Base-by-base conservation (phyloP, 2,888 invertebrate species). In the Ophion costatus region DNA sequence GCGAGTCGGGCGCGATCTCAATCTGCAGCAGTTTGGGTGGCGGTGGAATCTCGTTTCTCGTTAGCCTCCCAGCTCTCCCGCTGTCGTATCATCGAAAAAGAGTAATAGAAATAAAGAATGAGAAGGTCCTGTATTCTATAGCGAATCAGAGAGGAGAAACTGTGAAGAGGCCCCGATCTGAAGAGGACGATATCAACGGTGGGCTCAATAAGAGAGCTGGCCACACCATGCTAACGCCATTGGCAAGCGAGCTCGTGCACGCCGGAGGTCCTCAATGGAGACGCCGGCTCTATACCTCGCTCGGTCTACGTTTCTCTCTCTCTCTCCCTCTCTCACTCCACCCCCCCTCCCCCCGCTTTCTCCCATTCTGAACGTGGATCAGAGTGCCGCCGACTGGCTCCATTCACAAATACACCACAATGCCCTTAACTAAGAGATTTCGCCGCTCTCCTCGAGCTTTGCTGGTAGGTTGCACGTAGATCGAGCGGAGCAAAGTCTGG, bases 331-430 rank as follows among this genome's bases (percentile, higher is more conserved):
- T 79, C 87, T 77, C 83, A 82, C 78, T 76, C 77, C 59, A 86
- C 74, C 73, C 51, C 81, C 61, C 77, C 77, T 74, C 80, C 81
- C 75, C 87, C 81, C 84, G 76, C 71, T 82, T 69, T 85, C 73
- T 82, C 70, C 80, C 81, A 80, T 83, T 87, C 86, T 76, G 83
- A 84, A 81, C 81, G 78, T 78, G 88, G 87, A 89, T 85, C 86
- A 82, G 87, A 88, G 88, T 87, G 83, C 88, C 84, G 87, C 81
- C 86, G 85, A 86, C 85, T 83, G 84, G 86, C 87, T 89, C 89
- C 91, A 92, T 92, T 91, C 92, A 91, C 89, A 89, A 92, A 90
- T 85, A 86, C 89, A 82, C 88, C 88, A 91, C 91, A 92, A 92
- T 92, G 88, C 89, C 85, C 86, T 89, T 90, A 91, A 91, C 91